phyloP scores from a whole-genome alignment of 2,797 vertebrate species.

The Sebastolobus alascanus region DNA sequence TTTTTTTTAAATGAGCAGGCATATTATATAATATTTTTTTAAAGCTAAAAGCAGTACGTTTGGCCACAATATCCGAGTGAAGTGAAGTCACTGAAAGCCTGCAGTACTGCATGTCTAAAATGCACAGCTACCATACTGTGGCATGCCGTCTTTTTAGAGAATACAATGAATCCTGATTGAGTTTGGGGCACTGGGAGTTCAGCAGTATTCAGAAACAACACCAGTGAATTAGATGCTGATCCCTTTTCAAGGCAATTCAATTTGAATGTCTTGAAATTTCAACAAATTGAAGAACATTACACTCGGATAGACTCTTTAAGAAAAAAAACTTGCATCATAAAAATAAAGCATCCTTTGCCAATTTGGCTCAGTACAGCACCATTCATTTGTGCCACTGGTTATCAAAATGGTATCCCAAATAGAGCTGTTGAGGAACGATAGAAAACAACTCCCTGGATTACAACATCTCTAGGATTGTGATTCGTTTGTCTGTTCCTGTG shows the following conservation, averaged over 20 bases:
- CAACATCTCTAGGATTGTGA: background rate
- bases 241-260: conserved; percentile 51
- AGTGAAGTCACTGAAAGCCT: conserved; percentile 17
- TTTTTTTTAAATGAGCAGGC: background rate
- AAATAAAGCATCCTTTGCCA: conserved; percentile 20
- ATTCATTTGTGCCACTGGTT: conserved; percentile 22
- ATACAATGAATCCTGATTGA: conserved; percentile 63
- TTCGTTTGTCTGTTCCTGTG: background rate
- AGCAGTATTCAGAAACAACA: conserved; percentile 44
- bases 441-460: conserved; percentile 18
- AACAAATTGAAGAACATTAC: conserved; percentile 6
- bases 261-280: conserved; percentile 42
- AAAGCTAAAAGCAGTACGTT: background rate
- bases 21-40: background rate
- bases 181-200: conserved; percentile 58
- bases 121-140: conserved; percentile 26
- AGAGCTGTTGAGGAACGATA: conserved; percentile 23
- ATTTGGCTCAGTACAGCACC: conserved; percentile 11
- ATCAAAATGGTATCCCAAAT: conserved; percentile 28
- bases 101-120: conserved; percentile 9
- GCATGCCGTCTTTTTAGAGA: conserved; percentile 18
- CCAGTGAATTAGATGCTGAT: conserved; percentile 39
- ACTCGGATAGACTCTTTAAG: background rate
- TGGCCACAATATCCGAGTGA: conserved; percentile 6
- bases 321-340: background rate